phyloP scores from a whole-genome alignment of 64 coral and sea anemone species.

The Actinia equina region DNA sequence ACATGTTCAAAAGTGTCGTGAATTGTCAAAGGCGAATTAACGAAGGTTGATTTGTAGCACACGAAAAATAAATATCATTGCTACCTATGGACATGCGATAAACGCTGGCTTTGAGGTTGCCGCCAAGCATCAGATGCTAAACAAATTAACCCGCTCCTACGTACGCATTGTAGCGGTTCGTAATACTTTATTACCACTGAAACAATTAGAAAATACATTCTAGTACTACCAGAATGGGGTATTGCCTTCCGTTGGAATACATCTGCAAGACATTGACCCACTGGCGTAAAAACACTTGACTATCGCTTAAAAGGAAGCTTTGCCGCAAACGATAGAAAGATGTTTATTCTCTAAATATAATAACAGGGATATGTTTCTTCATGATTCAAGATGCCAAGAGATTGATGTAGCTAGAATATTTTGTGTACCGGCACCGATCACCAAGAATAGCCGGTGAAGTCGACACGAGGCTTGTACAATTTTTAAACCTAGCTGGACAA shows the following conservation, averaged over 20 bases:
- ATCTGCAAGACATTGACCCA: constrained; percentile 28
- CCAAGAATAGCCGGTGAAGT: background rate
- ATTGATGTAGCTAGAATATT: background rate
- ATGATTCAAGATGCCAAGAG: background rate
- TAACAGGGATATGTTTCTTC: background rate
- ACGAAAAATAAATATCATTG: constrained; percentile 72
- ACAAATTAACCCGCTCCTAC: constrained; percentile 46
- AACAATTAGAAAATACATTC: constrained; percentile 19
- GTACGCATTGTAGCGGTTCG: background rate
- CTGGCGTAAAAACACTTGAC: constrained; percentile 22
- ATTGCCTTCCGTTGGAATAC: constrained; percentile 1
- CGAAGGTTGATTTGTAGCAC: constrained; percentile 22
- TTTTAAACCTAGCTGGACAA: background rate
- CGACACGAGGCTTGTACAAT: background rate
- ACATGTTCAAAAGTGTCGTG: background rate
- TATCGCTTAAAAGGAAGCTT: constrained; percentile 23
- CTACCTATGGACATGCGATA: constrained; percentile 28
- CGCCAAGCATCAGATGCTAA: constrained; percentile 64
- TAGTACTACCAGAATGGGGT: constrained; percentile 6
- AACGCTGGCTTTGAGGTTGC: constrained; percentile 65
- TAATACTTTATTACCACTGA: constrained; percentile 11
- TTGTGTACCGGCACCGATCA: background rate
- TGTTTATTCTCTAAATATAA: constrained; percentile 21
- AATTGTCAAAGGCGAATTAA: background rate
- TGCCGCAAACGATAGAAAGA: constrained; percentile 15